A percentile compares a stretch with the other conserved stretches of the same genome.
Conservation (phyloP, 2,797 vertebrate genomes). For the Thalassophryne amazonica region DNA sequence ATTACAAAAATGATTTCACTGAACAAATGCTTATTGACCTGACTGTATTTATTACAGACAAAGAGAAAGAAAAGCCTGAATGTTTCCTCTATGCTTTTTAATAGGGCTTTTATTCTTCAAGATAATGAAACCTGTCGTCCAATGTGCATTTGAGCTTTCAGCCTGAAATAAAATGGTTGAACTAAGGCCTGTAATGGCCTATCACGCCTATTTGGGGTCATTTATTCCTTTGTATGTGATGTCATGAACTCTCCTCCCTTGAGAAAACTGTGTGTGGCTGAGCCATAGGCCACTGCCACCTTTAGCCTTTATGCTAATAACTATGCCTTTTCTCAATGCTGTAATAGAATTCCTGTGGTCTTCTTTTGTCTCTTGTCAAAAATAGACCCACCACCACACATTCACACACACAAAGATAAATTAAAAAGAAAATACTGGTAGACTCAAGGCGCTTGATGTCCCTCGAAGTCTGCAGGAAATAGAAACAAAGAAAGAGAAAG, state of each 20-base stretch:
- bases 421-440: slow-evolving; percentile 81
- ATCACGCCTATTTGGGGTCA: slow-evolving; percentile 73
- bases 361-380: slow-evolving; percentile 58
- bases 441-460: slow-evolving; percentile 90
- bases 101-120: slow-evolving; percentile 46
- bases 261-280: slow-evolving; percentile 70
- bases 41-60: slow-evolving; percentile 51
- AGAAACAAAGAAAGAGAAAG: slow-evolving; percentile 81
- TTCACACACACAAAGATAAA: neutral
- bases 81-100: slow-evolving; percentile 53
- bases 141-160: slow-evolving; percentile 47
- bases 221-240: slow-evolving; percentile 73
- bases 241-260: slow-evolving; percentile 70
- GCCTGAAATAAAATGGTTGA: slow-evolving; percentile 53
- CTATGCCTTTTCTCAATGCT: slow-evolving; percentile 56
- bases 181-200: slow-evolving; percentile 47
- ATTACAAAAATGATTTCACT: too few species aligned
- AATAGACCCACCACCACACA: slow-evolving; percentile 44
- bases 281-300: slow-evolving; percentile 64
- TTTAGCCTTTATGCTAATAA: slow-evolving; percentile 79
- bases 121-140: slow-evolving; percentile 47
- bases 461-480: slow-evolving; percentile 88
- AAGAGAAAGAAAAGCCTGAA: slow-evolving; percentile 60
- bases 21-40: too few species aligned
- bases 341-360: slow-evolving; percentile 73